Conservation (phyloP, 2,888 invertebrate genomes). For the Drosophila austrosaltans region DNA sequence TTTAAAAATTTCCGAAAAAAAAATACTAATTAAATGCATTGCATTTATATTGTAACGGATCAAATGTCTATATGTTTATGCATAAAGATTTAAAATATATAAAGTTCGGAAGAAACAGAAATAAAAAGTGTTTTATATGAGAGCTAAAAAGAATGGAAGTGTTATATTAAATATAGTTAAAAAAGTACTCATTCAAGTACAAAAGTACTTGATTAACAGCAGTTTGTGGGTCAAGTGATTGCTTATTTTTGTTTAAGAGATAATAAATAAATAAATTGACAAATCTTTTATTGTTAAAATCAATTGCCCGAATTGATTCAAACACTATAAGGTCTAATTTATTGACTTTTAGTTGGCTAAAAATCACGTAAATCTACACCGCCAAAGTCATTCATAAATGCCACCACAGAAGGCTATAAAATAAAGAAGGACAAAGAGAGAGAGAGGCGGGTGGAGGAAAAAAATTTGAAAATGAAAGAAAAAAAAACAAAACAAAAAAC, state of each 20-base stretch:
- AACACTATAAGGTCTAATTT: neutral
- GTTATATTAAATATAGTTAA: too few species aligned
- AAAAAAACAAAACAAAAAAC: conserved; percentile 11
- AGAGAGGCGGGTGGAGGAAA: too few species aligned
- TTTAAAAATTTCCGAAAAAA: neutral
- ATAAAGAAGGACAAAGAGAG: too few species aligned
- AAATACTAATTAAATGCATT: neutral
- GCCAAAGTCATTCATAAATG: conserved; percentile 10
- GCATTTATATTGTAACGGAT: neutral
- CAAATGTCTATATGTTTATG: neutral
- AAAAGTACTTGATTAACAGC: too few species aligned
- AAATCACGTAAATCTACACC: conserved; percentile 10
- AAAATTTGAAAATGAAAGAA: neutral
- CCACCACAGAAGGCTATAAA: neutral
- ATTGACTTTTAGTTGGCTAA: conserved; percentile 8
- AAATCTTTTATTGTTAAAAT: too few species aligned
- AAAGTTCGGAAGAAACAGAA: too few species aligned
- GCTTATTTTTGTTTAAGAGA: too few species aligned
- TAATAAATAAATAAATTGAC: too few species aligned
- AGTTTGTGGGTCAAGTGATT: too few species aligned
- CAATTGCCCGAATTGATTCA: neutral
- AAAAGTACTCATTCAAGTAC: too few species aligned
- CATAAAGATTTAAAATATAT: neutral
- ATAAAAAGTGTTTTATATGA: too few species aligned
- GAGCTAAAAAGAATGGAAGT: too few species aligned